Conservation (phyloP, 2,888 invertebrate genomes). For the Agonopterix alstromeriana region DNA sequence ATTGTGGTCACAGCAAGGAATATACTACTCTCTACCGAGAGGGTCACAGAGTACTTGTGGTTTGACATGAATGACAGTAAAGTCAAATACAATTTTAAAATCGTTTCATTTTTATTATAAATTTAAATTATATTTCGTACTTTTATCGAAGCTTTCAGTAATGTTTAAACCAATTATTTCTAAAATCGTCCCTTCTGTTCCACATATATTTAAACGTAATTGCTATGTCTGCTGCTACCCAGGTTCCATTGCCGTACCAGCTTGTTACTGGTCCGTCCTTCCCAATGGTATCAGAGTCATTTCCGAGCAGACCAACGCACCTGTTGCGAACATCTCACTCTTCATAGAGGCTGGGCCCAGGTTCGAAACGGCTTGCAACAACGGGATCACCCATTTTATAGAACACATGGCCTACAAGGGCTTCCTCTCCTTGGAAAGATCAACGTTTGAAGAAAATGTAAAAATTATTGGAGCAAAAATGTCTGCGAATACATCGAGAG, state of each 20-base stretch:
- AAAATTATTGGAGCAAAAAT: slow-evolving; percentile 26
- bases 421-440: slow-evolving; percentile 19
- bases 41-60: too few species aligned
- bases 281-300: slow-evolving; percentile 46
- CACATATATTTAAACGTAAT: neutral
- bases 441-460: slow-evolving; percentile 23
- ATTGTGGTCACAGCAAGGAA: too few species aligned
- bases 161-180: neutral
- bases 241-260: neutral
- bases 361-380: slow-evolving; percentile 37
- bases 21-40: too few species aligned
- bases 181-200: neutral
- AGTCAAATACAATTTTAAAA: too few species aligned
- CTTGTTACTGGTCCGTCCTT: slow-evolving; percentile 15
- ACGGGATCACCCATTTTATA: slow-evolving; percentile 54
- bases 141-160: neutral
- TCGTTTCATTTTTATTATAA: too few species aligned
- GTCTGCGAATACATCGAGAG: slow-evolving; percentile 37
- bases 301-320: slow-evolving; percentile 26
- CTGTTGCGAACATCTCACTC: slow-evolving; percentile 31
- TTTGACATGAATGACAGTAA: too few species aligned
- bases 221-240: neutral
- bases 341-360: slow-evolving; percentile 45
- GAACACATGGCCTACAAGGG: slow-evolving; percentile 56
- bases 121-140: neutral